Evolutionary conservation across 2,113 vertebrate species (phyloP), one percentile per base, ranked within the genome.

Genomic region (Melanerpes aurifrons): DNA sequence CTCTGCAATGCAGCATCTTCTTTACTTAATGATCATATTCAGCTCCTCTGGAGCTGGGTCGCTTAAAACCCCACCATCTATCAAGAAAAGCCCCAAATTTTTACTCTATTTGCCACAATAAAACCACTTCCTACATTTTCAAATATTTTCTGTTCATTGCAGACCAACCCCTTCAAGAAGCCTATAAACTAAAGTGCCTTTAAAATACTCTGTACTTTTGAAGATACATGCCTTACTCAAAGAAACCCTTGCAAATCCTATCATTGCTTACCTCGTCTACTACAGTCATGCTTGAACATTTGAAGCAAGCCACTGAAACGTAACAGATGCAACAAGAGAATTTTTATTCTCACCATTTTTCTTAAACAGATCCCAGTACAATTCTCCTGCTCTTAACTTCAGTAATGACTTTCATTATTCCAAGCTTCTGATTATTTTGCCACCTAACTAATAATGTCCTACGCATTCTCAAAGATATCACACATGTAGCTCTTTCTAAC

Each of bases 221-320:
- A 71, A 77, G 53, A 61, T 13, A 7, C 9, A 53, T 5, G 1
- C 22, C 54, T 64, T 19, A 40, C 26, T 54, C 43, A 71, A 64
- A 83, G 43, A 68, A 83, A 74, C 6, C 7, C 35, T 48, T 61
- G 31, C 9, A 59, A 91, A 64, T 22, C 9, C 83, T 35, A 21
- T 11, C 6, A 29, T 29, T 57, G 31, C 22, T 76, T 37, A 32
- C 24, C 9, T 15, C 31, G 53, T 35, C 4, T 1, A 24, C 15
- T 31, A 18, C 9, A 69, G 25, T 16, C 0, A 0, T 61, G 15
- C 15, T 79, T 66, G 50, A 35, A 53, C 26, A 83, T 56, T 15
- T 77, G 61, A 61, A 73, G 10, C 9, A 68, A 80, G 35, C 59
- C 45, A 47, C 29, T 25, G 47, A 82, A 94, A 63, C 15, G 56